These are phyloP conservation scores for Lagopus muta DNA, from an alignment of 2,113 vertebrate genomes.

Conservation along the genomic window DNA sequence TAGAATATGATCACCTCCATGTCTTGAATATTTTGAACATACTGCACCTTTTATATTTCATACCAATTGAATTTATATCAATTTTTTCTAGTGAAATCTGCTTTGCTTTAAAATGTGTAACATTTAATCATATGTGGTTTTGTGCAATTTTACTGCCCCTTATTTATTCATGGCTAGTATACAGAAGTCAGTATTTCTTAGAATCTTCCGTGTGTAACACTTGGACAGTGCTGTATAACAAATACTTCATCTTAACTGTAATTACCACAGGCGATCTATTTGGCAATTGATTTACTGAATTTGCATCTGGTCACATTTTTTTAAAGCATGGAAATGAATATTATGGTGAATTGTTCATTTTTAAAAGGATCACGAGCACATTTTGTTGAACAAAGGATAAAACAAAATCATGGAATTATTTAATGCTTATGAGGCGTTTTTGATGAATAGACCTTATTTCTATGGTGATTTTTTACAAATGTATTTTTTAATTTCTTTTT, in stretches of 20 bases:
- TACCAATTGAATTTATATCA: neutral
- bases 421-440: neutral
- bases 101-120: neutral
- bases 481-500: conserved; percentile 38
- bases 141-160: neutral
- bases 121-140: neutral
- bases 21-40: neutral
- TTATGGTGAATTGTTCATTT: neutral
- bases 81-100: neutral
- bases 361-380: neutral
- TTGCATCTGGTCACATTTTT: neutral
- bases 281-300: neutral
- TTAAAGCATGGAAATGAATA: neutral
- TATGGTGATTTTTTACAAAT: conserved; percentile 11
- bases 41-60: neutral
- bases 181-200: neutral
- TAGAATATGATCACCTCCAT: neutral
- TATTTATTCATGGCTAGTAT: neutral
- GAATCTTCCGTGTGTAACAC: neutral
- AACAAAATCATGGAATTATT: neutral
- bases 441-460: neutral
- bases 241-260: neutral
- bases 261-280: neutral
- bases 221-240: neutral
- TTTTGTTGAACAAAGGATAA: neutral